These are phyloP conservation scores for Drosophila basisetae DNA, from an alignment of 2,888 invertebrate species.

Conservation along the genomic window DNA sequence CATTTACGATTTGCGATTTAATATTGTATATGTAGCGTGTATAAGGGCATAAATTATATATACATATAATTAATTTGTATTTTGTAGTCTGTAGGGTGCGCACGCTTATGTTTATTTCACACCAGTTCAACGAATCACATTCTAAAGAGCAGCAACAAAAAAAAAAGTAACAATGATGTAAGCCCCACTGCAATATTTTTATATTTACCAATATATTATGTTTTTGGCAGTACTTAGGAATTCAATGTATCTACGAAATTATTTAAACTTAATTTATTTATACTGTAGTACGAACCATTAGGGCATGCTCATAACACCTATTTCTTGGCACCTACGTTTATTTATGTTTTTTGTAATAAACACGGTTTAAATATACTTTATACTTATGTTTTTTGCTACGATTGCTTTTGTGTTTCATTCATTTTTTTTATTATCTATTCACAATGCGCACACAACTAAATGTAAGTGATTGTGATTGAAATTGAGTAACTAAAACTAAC, in stretches of 20 bases:
- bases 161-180: constrained; percentile 4
- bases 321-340: constrained; percentile 51
- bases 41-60: constrained; percentile 39
- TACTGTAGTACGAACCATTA: constrained; percentile 37
- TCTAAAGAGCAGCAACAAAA: constrained; percentile 28
- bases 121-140: constrained; percentile 43
- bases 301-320: constrained; percentile 50
- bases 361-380: constrained; percentile 31
- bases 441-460: constrained; percentile 62
- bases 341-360: constrained; percentile 66
- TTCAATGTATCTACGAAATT: constrained; percentile 35
- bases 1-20: constrained; percentile 46
- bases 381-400: constrained; percentile 45
- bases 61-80: constrained; percentile 64
- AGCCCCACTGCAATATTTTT: constrained; percentile 27
- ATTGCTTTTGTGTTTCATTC: constrained; percentile 43
- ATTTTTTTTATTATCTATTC: constrained; percentile 2
- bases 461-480: constrained; percentile 76
- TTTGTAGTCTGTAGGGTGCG: constrained; percentile 65
- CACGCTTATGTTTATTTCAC: constrained; percentile 60
- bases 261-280: constrained; percentile 67
- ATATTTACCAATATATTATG: constrained; percentile 16
- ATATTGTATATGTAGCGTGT: constrained; percentile 41
- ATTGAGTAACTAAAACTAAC: constrained; percentile 61
- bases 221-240: constrained; percentile 64